Base-by-base conservation (phyloP, 2,888 invertebrate genomes). In the Volucella bombylans region DNA sequence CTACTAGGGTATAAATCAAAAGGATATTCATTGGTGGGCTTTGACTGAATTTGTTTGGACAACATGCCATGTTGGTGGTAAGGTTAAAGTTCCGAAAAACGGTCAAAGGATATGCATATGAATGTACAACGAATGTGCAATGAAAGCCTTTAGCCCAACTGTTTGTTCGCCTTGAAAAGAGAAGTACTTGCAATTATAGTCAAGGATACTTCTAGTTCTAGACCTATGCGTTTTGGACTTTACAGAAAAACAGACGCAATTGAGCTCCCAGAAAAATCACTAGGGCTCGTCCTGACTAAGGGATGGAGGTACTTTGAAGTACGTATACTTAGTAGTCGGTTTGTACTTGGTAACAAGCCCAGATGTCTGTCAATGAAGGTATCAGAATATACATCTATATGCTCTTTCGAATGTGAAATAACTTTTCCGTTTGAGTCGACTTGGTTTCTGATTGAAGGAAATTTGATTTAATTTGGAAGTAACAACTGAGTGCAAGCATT, bases 151-250 rank as follows among this genome's bases (percentile, higher is more conserved):
- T 49, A 78, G 78, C 72, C 62, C 55, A 69, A 74, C 71, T 85
- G 71, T 83, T 83, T 73, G 59, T 61, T 80, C 64, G 74, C 80
- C 80, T 80, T 85, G 80, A 69, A 69, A 69, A 59, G 54, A 69
- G 59, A n/a, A 68, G n/a, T 23, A 39, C 47, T 65, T 47, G 15
- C 14, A 45, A 67, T 39, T 11, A 38, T 38, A 41, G 59, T 76
- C 55, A 74, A 76, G 69, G 65, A 45, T 69, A 61, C 71, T 79
- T 69, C 49, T 10, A 67, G 74, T 61, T 80, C 18, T 23, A 23
- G 83, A 80, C 79, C 79, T 71, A 71, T 71, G 71, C 73, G 49
- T 74, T 83, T n/a, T 79, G 74, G 73, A 72, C 82, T 62, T 67
- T 79, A 61, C 47, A 59, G 62, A 23, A 54, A 73, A 54, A 55